Base-by-base conservation (phyloP, 2,888 invertebrate species). In the Leptinotarsa haldemani region DNA sequence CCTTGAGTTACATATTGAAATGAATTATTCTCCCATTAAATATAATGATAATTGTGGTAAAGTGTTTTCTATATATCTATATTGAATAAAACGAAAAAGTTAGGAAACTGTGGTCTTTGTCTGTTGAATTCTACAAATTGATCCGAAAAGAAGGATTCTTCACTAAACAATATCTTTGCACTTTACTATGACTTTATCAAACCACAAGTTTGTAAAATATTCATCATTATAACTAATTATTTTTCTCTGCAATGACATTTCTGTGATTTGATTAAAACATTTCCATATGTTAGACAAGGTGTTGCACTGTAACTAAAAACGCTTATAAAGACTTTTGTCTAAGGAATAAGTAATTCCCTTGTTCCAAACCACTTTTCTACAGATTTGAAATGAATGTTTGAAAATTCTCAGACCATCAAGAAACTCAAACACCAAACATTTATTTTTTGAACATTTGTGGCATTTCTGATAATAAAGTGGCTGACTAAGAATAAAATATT, bases 261-360 rank as follows among this genome's bases (percentile, higher is more conserved):
- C 22, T 56, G 56, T 20, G 56, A 56, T 56, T 56, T 13, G 56
- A 56, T 56, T 56, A 25, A 61, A 9, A 30, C 61, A 40, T 61
- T 61, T 30, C 7, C 40, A 40, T 5, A 61, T 61, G 61, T 61
- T 30, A 40, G 30, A 61, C 68, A 68, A 18, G 52, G 63, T 50
- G 71, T 74, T 74, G 66, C 64, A 77, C 67, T 74, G 77, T 76
- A 76, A 77, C 77, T 72, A 70, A 76, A 76, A 74, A 74, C 75
- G 77, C 77, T 77, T 77, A 77, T 72, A 75, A 68, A 65, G 76
- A 76, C 77, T 77, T 69, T 75, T 70, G 75, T 77, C 74, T 75
- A 66, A 64, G 56, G 52, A 71, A 61, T 30, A 15, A 61, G 12
- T 30, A n/a, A 61, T 61, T n/a, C n/a, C 13, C 61, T 61, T 4